phyloP scores from a whole-genome alignment of 2,113 vertebrate genomes.

The Spheniscus mendiculus region DNA sequence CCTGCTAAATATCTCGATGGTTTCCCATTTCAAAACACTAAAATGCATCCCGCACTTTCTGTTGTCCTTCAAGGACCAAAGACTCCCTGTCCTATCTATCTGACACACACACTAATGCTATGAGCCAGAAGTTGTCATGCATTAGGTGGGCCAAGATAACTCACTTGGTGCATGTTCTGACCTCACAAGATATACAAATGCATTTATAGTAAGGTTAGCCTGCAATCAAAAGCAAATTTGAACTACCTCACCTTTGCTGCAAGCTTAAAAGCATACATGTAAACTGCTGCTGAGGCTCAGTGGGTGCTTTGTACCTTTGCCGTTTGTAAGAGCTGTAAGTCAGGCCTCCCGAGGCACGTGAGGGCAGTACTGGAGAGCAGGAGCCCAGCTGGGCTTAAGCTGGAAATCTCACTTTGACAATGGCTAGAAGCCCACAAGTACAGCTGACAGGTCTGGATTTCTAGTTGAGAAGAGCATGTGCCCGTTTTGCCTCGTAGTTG shows the following conservation, averaged over 20 bases:
- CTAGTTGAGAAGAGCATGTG: not conserved
- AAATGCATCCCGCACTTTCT: not conserved
- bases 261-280: not conserved
- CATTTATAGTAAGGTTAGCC: not conserved
- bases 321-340: not conserved
- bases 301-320: not conserved
- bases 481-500: not conserved
- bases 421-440: not conserved
- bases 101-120: rapidly evolving
- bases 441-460: not conserved
- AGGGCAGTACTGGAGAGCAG: not conserved
- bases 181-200: not conserved
- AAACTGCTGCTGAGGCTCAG: not conserved
- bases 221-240: not conserved
- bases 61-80: not conserved
- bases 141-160: not conserved
- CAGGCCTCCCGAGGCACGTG: rapidly evolving
- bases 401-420: not conserved
- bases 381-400: not conserved
- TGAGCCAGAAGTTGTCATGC: not conserved
- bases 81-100: rapidly evolving
- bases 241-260: not conserved
- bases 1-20: not conserved
- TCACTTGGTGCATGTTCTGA: not conserved
- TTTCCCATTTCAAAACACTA: not conserved